These are phyloP conservation scores for Camelus dromedarius DNA, from an alignment of 2,113 vertebrate species.

Conservation along the genomic window DNA sequence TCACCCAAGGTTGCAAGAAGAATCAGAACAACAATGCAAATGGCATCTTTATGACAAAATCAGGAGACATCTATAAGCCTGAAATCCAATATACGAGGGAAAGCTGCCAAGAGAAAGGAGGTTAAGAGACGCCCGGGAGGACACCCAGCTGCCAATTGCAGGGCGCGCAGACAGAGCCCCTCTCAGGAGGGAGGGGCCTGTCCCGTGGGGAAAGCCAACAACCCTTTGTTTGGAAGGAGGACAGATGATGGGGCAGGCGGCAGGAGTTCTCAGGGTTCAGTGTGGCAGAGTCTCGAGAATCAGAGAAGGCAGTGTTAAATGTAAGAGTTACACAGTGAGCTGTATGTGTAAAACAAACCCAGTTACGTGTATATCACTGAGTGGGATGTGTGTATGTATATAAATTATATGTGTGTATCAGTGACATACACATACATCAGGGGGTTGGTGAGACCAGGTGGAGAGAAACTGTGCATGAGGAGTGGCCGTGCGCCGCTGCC, in stretches of 20 bases:
- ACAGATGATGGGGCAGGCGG: not conserved
- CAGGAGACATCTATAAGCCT: slow-evolving; percentile 65
- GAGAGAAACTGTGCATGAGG: accelerated
- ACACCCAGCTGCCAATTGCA: not conserved
- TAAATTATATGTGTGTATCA: accelerated
- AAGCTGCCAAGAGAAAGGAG: slow-evolving; percentile 68
- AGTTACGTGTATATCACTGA: no score
- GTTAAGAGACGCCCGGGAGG: slow-evolving; percentile 36
- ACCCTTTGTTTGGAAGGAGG: not conserved
- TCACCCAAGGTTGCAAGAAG: not conserved
- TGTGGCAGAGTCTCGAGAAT: not conserved
- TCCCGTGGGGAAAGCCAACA: not conserved
- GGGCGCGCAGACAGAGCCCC: not conserved
- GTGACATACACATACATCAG: no score
- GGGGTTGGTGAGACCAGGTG: not conserved
- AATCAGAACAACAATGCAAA: not conserved
- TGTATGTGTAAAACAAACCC: not conserved
- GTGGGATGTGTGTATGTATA: no score
- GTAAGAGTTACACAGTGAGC: not conserved
- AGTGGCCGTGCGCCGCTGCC: not conserved
- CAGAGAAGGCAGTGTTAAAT: not conserved
- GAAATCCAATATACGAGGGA: slow-evolving; percentile 61
- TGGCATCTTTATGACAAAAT: not conserved
- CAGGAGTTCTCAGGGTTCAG: not conserved
- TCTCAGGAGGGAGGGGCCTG: not conserved